Base-by-base conservation (phyloP, 2,888 invertebrate genomes). In the Cryptocephalus moraei region DNA sequence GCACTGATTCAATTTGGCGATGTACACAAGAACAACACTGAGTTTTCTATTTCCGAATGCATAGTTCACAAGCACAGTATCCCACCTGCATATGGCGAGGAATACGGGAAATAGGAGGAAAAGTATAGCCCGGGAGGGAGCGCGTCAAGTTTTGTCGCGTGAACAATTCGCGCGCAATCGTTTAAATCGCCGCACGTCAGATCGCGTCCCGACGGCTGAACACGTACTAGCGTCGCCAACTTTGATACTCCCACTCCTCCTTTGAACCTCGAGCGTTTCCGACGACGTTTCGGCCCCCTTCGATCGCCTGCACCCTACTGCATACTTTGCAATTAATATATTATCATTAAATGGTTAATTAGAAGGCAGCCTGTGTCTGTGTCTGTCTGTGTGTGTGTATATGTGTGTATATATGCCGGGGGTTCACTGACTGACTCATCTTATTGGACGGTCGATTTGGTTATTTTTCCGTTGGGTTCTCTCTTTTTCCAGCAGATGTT, bases 331-430 rank as follows among this genome's bases (percentile, higher is more conserved):
- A 68, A 69, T 69, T 69, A 69, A 69, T 69, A 67, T 66, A 67
- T 68, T 66, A 65, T 66, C 65, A 67, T 67, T 65, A 68, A 65
- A 64, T 50, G 65, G 68, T 68, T 69, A 68, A 69, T 69, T 69
- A 65, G 65, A 56, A 22, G 22, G 22, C 22, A 22, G 22, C 22
- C 22, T 22, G 22, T 22, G 22, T 22, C 22, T 22, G 22, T 22
- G 22, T 22, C 3, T 22, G 6, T 22, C 3, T 22, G 22, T 22
- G 22, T 22, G 22, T 22, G 22, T 6, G 22, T n/a, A n/a, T n/a
- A n/a, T 22, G 22, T 22, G 22, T 22, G 58, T 64, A 59, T 60
- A 62, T 46, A 49, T 51, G 51, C 52, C 52, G 49, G 61, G 61
- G 59, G 64, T 63, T 62, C 59, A 58, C 57, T 60, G 22, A 22